phyloP scores from a whole-genome alignment of 2,113 vertebrate species.

The Varanus komodoensis region DNA sequence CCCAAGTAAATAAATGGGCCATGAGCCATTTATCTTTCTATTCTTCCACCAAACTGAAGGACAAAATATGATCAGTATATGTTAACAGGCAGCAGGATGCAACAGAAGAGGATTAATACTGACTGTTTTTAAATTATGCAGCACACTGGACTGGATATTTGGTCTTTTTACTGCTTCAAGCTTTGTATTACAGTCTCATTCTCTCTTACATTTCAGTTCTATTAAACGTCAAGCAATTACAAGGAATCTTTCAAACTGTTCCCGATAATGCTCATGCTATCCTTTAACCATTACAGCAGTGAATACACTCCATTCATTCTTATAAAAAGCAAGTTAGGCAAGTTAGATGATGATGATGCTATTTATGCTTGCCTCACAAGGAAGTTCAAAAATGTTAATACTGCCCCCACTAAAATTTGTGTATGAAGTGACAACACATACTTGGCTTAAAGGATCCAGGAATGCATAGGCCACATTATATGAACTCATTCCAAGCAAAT shows the following conservation, averaged over 20 bases:
- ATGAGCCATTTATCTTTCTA: not conserved
- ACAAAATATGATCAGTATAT: not conserved
- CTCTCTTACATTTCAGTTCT: not conserved
- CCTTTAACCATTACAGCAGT: no score
- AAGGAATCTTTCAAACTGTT: not conserved
- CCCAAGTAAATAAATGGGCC: not conserved
- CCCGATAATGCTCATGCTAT: not conserved
- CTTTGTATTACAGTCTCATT: not conserved
- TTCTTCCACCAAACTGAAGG: not conserved
- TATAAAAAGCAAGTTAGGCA: not conserved
- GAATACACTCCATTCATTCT: not conserved
- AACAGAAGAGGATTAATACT: not conserved
- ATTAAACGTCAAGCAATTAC: slow-evolving; percentile 5
- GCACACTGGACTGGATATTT: not conserved
- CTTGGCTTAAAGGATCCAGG: not conserved
- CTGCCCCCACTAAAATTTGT: not conserved
- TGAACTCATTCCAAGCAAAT: no score
- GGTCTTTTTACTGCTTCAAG: not conserved
- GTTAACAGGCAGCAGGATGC: not conserved
- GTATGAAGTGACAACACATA: not conserved
- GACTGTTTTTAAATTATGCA: not conserved
- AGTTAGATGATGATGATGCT: not conserved
- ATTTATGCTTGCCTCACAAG: not conserved
- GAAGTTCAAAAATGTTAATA: not conserved
- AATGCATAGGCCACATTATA: not conserved